These are phyloP conservation scores for Aelia acuminata DNA, from an alignment of 2,888 invertebrate genomes.

Conservation along the genomic window DNA sequence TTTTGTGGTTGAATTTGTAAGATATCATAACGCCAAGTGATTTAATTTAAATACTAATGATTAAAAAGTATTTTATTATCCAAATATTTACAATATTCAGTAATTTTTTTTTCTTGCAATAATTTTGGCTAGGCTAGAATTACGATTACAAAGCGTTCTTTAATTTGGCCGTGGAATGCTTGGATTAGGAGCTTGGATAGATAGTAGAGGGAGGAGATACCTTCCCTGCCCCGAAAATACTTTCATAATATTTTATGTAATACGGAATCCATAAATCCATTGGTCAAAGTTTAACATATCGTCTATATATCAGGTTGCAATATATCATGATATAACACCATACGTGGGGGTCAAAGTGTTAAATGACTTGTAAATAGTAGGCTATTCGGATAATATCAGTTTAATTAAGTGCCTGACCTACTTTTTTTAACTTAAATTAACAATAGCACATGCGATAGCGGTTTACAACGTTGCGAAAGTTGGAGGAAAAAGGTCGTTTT, in stretches of 20 bases:
- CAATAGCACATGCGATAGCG: neutral
- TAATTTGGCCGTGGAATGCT: neutral
- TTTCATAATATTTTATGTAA: constrained; percentile 29
- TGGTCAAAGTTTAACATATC: constrained; percentile 41
- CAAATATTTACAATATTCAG: no score
- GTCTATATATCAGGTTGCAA: constrained; percentile 24
- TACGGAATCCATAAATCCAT: constrained; percentile 29
- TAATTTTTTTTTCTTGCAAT: no score
- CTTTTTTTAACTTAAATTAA: constrained; percentile 15
- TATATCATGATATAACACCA: constrained; percentile 29
- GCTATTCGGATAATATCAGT: neutral
- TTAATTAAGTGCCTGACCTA: constrained; percentile 30
- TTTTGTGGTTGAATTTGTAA: no score
- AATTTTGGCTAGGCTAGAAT: no score
- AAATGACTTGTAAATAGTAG: constrained; percentile 35
- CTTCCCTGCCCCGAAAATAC: neutral
- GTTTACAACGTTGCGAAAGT: constrained; percentile 9
- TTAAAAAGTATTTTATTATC: no score
- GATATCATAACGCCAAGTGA: no score
- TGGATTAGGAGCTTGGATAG: neutral
- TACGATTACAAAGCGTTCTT: neutral
- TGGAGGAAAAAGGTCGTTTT: neutral
- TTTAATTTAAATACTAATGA: no score
- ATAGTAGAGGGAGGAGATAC: neutral
- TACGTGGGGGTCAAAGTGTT: constrained; percentile 31